A percentile compares a stretch with the other conserved stretches of the same genome.
Evolutionary conservation across 1,140 invertebrate species (phyloP).

Genomic region (Oreohelix idahoensis): DNA sequence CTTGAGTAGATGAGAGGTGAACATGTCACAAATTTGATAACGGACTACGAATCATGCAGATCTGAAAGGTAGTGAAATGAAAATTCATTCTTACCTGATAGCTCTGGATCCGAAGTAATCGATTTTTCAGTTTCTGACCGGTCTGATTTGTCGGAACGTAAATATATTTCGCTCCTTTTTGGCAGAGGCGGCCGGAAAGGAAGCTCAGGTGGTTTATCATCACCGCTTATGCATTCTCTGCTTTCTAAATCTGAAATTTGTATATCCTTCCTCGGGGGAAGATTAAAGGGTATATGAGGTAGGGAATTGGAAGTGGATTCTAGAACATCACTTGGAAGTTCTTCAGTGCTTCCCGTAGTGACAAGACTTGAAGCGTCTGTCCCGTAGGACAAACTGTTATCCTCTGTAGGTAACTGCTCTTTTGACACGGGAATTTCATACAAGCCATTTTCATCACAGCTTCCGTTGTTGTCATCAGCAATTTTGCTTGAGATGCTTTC

Average conservation of each 20-base stretch:
- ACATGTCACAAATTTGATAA: too few relatives aligned
- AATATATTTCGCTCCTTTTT: constrained; percentile 43
- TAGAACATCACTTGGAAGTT: constrained; percentile 41
- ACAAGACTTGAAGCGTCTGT: constrained; percentile 36
- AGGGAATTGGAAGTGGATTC: not conserved
- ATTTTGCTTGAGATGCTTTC: not conserved
- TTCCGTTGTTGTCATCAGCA: not conserved
- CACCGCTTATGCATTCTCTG: not conserved
- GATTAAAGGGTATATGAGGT: constrained; percentile 32
- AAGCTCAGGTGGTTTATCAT: constrained; percentile 46
- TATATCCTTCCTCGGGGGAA: constrained; percentile 42
- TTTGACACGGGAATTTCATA: constrained; percentile 51
- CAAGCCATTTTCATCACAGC: constrained; percentile 44
- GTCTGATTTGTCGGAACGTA: constrained; percentile 40
- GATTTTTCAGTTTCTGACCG: constrained; percentile 31
- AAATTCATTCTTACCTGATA: constrained; percentile 22
- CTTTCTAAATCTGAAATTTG: constrained; percentile 38
- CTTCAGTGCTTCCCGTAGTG: constrained; percentile 44
- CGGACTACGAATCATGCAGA: too few relatives aligned
- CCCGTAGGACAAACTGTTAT: constrained; percentile 6
- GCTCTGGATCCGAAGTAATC: constrained; percentile 21
- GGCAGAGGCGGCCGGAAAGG: constrained; percentile 46
- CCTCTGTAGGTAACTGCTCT: constrained; percentile 1
- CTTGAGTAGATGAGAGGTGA: too few relatives aligned
- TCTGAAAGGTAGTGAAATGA: too few relatives aligned